Evolutionary conservation across 2,113 vertebrate genomes (phyloP).

Genomic region (Paratilapia polleni): DNA sequence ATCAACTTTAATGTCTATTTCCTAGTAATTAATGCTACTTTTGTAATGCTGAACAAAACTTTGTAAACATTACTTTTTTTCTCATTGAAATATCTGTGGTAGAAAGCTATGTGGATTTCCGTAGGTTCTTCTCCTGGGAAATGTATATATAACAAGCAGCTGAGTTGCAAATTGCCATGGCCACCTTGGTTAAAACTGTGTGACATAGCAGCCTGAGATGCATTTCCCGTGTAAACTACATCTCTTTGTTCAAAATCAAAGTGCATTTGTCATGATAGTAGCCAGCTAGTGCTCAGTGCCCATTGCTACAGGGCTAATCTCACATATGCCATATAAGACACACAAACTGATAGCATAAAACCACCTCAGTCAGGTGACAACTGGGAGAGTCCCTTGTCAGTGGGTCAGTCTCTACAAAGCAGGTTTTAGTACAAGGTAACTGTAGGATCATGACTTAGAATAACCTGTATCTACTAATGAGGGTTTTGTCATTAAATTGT

Average conservation of each 20-base stretch:
- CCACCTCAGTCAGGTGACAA: not conserved
- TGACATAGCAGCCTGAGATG: not conserved
- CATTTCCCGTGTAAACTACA: not conserved
- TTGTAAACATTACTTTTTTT: not conserved
- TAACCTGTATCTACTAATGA: not conserved
- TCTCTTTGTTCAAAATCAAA: not conserved
- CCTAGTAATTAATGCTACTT: not conserved
- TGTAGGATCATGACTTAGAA: not conserved
- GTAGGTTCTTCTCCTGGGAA: not conserved
- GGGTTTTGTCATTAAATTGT: not conserved
- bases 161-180: not conserved
- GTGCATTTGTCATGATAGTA: not conserved
- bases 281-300: not conserved
- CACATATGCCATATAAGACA: conserved; percentile 10
- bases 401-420: not conserved
- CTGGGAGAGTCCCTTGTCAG: not conserved
- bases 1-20: not conserved
- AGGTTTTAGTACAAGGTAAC: not conserved
- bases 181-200: not conserved
- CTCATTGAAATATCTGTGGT: not conserved
- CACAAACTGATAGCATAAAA: too few species aligned
- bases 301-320: conserved; percentile 4
- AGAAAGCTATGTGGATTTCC: not conserved
- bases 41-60: not conserved
- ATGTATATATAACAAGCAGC: not conserved